Percentiles rank a stretch among this genome's conserved stretches.
phyloP scores from a whole-genome alignment of 1,140 invertebrate species.

The Caenorhabditis inopinata region DNA sequence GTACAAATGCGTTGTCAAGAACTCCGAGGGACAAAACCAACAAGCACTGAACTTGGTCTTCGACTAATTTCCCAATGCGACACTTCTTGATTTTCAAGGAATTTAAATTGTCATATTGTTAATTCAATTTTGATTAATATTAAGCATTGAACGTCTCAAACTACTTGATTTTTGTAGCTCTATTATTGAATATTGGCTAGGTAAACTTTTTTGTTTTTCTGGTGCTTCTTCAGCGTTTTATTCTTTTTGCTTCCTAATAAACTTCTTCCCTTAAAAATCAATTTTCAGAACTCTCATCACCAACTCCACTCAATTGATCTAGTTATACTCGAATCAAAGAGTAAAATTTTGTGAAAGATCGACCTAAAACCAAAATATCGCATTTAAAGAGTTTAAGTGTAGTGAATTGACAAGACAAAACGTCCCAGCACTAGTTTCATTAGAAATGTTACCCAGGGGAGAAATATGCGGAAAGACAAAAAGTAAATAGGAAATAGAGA shows the following conservation, averaged over 20 bases:
- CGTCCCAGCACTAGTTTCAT: neutral
- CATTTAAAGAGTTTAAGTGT: neutral
- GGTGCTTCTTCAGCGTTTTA: neutral
- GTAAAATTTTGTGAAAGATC: too few species aligned
- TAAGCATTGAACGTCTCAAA: too few species aligned
- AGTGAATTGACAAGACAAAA: neutral
- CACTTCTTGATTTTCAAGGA: neutral
- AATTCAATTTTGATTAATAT: too few species aligned
- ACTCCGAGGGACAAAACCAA: constrained; percentile 61
- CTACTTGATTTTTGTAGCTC: too few species aligned
- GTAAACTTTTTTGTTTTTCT: neutral
- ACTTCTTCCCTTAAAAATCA: too few species aligned
- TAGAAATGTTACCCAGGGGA: constrained; percentile 24
- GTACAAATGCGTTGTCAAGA: constrained; percentile 64
- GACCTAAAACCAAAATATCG: neutral
- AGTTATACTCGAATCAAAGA: too few species aligned
- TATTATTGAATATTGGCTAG: too few species aligned
- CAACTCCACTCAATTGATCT: too few species aligned
- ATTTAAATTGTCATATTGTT: neutral
- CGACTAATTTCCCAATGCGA: constrained; percentile 49
- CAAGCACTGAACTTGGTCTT: constrained; percentile 62
- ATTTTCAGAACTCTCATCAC: too few species aligned
- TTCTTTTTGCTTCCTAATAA: too few species aligned
- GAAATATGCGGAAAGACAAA: neutral
- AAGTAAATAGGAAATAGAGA: neutral